Percentiles rank a stretch among this genome's conserved stretches.
phyloP scores from a whole-genome alignment of 2,113 vertebrate genomes.

The Morone saxatilis region DNA sequence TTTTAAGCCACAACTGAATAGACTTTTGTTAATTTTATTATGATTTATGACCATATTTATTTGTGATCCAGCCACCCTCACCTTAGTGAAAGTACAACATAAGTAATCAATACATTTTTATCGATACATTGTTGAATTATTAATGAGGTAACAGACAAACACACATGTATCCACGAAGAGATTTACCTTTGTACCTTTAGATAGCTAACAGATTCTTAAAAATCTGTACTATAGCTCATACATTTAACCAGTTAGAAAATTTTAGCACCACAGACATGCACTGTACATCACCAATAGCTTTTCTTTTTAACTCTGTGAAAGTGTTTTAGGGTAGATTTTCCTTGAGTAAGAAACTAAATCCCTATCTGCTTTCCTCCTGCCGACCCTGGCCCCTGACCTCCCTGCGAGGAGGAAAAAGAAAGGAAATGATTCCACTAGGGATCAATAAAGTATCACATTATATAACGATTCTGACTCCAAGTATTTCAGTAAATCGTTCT shows the following conservation, averaged over 20 bases:
- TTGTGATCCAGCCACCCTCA: too few relatives aligned
- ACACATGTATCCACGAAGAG: too few relatives aligned
- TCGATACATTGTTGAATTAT: too few relatives aligned
- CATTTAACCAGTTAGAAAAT: neutral
- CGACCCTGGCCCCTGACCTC: conserved; percentile 12
- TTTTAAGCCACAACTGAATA: too few relatives aligned
- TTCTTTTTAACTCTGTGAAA: neutral
- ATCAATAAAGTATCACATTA: conserved; percentile 46
- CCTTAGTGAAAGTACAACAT: too few relatives aligned
- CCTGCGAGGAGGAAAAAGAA: neutral
- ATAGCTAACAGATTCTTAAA: neutral
- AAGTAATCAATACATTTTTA: too few relatives aligned
- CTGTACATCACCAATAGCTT: neutral
- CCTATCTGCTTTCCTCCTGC: conserved; percentile 2
- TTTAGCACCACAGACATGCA: neutral
- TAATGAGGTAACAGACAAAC: too few relatives aligned
- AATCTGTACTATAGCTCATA: neutral
- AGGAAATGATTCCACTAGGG: conserved; percentile 15
- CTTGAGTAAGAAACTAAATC: conserved; percentile 30
- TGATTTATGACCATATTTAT: too few relatives aligned
- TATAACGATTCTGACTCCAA: conserved; percentile 9
- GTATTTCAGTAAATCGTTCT: conserved; percentile 12
- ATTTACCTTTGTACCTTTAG: too few relatives aligned
- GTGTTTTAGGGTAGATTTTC: neutral
- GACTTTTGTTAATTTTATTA: too few relatives aligned